Base-by-base conservation (phyloP, 2,797 vertebrate species). In the Parotocinclus haroldoi region DNA sequence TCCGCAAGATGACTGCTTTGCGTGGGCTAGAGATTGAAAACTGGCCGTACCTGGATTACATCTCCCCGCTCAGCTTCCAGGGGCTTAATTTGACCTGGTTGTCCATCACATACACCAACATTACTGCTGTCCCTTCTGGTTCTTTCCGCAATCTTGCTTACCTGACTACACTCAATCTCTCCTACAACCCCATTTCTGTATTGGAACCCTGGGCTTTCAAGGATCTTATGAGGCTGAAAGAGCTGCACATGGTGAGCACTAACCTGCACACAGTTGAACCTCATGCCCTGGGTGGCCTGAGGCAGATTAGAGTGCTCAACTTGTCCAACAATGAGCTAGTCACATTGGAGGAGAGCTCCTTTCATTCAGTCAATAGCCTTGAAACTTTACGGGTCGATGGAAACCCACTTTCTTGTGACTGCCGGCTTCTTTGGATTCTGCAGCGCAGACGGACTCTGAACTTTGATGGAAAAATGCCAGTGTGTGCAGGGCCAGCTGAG, bases 351-450 rank as follows among this genome's bases (percentile, higher is more conserved):
- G 97, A 99, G 84, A 90, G 89, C 75, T 88, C 94, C 69, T 98
- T 99, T 86, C 95, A 96, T 82, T 97, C 96, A 0, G 94, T 98
- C 53, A 95, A 97, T 90, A 98, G 93, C 0, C 89, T 99, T 83
- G 97, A 98, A 85, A 96, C 95, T 0, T 86, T 99, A 71, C 89
- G 97, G 27, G 91, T 99, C 80, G 97, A 99, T 39, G 91, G 91
- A 52, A 99, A 99, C 88, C 96, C 96, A 9, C 86, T 99, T 79
- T 88, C 95, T 82, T 99, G 97, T 1, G 97, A 99, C 89, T 99
- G 97, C 76, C 95, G 96, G 73, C 91, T 99, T 68, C 91, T 98
- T 68, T 99, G 97, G 96, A 93, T 99, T 81, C 92, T 98, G 83
- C 96, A 97, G 79, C 90, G 95, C 10, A 90, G 96, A 48, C 95